These are phyloP conservation scores for Hypomecis punctinalis DNA, from an alignment of 2,888 invertebrate species.

Conservation along the genomic window DNA sequence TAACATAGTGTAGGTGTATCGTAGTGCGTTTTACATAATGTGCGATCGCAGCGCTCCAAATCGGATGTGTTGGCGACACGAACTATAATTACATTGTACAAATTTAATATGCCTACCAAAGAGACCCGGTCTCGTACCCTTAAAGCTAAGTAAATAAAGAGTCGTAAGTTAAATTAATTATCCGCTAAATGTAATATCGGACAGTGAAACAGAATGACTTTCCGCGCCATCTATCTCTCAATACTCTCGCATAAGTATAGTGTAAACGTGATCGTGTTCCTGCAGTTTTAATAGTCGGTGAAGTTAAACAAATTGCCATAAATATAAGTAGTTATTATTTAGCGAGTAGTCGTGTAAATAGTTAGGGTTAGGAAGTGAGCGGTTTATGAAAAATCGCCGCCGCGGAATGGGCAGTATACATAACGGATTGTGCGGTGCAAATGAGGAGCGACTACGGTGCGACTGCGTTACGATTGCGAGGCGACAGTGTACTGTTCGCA, in stretches of 20 bases:
- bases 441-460: conserved; percentile 44
- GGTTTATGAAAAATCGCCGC: conserved; percentile 72
- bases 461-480: conserved; percentile 39
- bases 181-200: conserved; percentile 69
- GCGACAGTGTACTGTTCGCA: conserved; percentile 75
- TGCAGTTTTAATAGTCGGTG: conserved; percentile 84
- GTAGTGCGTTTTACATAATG: conserved; percentile 76
- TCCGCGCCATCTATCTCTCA: conserved; percentile 82
- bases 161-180: conserved; percentile 80
- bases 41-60: conserved; percentile 67
- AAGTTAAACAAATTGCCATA: conserved; percentile 85
- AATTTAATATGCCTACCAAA: conserved; percentile 85
- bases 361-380: conserved; percentile 78
- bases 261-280: conserved; percentile 85
- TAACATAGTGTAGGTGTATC: conserved; percentile 82
- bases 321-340: conserved; percentile 84
- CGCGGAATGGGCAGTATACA: conserved; percentile 80
- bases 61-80: conserved; percentile 68
- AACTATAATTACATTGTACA: conserved; percentile 83
- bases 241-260: conserved; percentile 84
- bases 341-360: conserved; percentile 82
- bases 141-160: conserved; percentile 82
- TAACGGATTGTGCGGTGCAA: conserved; percentile 52
- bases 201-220: conserved; percentile 74
- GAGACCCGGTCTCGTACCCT: conserved; percentile 86